A percentile compares a stretch with the other conserved stretches of the same genome.
Evolutionary conservation across 1,140 invertebrate genomes (phyloP).

Genomic region (Formica selysi): DNA sequence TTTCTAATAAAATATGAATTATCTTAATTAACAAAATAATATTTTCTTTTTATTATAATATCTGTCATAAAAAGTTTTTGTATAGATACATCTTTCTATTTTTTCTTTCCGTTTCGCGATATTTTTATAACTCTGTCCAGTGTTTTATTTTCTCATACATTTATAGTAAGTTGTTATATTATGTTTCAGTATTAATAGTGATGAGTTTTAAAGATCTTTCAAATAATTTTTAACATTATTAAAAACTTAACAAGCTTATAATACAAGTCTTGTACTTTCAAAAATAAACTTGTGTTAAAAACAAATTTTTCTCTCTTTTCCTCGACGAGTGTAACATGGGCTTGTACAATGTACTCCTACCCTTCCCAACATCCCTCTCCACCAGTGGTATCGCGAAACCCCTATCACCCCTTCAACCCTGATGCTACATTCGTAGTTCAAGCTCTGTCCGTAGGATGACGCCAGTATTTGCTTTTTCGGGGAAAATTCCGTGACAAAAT

Average conservation of each 20-base stretch:
- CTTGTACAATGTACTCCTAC: constrained; percentile 77
- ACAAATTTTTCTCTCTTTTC: constrained; percentile 6
- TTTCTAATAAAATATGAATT: constrained; percentile 6
- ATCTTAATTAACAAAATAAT: background rate
- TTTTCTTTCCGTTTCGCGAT: too few relatives aligned
- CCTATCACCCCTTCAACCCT: constrained; percentile 73
- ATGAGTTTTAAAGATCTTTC: background rate
- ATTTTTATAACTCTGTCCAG: background rate
- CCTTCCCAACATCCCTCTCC: constrained; percentile 33
- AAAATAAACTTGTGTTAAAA: constrained; percentile 32
- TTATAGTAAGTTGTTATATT: background rate
- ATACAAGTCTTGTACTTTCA: background rate
- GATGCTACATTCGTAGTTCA: constrained; percentile 66
- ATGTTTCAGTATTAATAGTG: background rate
- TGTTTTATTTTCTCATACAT: background rate
- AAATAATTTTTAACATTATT: constrained; percentile 9
- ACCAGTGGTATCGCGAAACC: constrained; percentile 2
- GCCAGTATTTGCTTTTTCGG: constrained; percentile 76
- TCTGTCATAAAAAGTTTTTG: background rate
- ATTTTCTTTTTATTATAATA: background rate
- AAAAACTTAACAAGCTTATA: background rate
- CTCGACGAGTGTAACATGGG: constrained; percentile 77
- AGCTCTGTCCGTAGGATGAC: constrained; percentile 77
- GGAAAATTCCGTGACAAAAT: background rate
- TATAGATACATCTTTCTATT: background rate